A percentile compares a stretch with the other conserved stretches of the same genome.
Conservation (phyloP, 2,797 vertebrate species). For the Melanogrammus aeglefinus region DNA sequence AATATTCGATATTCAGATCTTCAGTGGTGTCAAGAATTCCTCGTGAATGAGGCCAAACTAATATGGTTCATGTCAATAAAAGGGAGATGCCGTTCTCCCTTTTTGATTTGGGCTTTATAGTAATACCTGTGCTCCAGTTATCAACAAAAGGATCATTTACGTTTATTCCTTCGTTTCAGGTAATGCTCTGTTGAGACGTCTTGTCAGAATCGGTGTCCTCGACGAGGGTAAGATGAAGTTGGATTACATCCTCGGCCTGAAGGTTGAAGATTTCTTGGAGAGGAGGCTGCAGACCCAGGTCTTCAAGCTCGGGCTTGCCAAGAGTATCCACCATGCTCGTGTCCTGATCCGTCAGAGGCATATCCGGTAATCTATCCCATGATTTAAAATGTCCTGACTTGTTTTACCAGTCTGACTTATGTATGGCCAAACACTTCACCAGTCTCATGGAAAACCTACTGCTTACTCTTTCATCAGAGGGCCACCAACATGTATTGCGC, state of each 20-base stretch:
- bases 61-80: neutral
- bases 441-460: slow-evolving; percentile 49
- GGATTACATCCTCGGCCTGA: slow-evolving; percentile 93
- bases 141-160: neutral
- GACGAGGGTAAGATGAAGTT: slow-evolving; percentile 97
- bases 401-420: neutral
- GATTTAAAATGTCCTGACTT: neutral
- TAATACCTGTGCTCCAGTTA: neutral
- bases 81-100: neutral
- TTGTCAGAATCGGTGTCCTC: slow-evolving; percentile 90
- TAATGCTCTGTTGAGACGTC: slow-evolving; percentile 87
- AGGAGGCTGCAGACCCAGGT: slow-evolving; percentile 92
- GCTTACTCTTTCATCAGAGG: slow-evolving; percentile 72
- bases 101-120: neutral
- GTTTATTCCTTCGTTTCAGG: slow-evolving; percentile 64
- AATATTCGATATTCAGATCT: slow-evolving; percentile 58
- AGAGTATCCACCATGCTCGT: slow-evolving; percentile 92
- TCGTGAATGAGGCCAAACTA: slow-evolving; percentile 73
- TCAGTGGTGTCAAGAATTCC: slow-evolving; percentile 76
- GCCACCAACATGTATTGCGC: slow-evolving; percentile 42
- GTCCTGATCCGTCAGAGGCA: slow-evolving; percentile 95
- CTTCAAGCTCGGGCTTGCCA: slow-evolving; percentile 92
- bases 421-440: neutral
- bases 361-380: slow-evolving; percentile 78
- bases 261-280: slow-evolving; percentile 95